These are phyloP conservation scores for Drosophila recens DNA, from an alignment of 2,888 invertebrate species.

Conservation along the genomic window DNA sequence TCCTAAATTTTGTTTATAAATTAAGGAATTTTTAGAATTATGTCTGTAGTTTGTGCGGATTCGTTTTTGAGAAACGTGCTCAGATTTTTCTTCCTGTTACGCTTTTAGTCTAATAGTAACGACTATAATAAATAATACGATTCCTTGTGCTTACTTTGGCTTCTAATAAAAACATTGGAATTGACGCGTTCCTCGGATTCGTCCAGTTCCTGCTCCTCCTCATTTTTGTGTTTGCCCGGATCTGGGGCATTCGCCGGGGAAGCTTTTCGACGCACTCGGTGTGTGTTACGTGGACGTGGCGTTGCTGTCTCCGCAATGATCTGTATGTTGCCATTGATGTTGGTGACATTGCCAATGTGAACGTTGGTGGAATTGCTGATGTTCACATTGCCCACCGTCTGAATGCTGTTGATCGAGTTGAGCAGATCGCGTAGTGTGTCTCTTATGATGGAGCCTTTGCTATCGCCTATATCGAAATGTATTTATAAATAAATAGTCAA, in stretches of 20 bases:
- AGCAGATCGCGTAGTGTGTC: slow-evolving; percentile 78
- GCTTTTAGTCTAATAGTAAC: background rate
- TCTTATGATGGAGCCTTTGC: slow-evolving; percentile 59
- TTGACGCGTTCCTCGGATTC: slow-evolving; percentile 73
- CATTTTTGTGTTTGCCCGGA: background rate
- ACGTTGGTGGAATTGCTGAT: slow-evolving; percentile 85
- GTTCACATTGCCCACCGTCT: slow-evolving; percentile 83
- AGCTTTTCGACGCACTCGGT: slow-evolving; percentile 28
- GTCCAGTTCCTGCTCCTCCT: slow-evolving; percentile 33
- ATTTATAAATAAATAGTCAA: background rate
- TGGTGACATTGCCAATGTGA: slow-evolving; percentile 86
- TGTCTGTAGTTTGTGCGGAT: too few species aligned
- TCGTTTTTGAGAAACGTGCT: too few species aligned
- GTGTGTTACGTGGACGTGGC: slow-evolving; percentile 28
- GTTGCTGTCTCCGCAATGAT: slow-evolving; percentile 70
- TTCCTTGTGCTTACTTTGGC: slow-evolving; percentile 64
- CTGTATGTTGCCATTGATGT: slow-evolving; percentile 86
- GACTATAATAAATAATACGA: background rate
- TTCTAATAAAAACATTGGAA: slow-evolving; percentile 73
- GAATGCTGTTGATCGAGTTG: slow-evolving; percentile 80
- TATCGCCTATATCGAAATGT: slow-evolving; percentile 29
- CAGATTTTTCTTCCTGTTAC: too few species aligned
- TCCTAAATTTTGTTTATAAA: too few species aligned
- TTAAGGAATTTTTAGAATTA: too few species aligned
- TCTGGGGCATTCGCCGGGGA: slow-evolving; percentile 25